Evolutionary conservation across 53 echinoderm and acorn worm species (phyloP), one percentile per base, ranked within the genome.

Genomic region (Patiria pectinifera): DNA sequence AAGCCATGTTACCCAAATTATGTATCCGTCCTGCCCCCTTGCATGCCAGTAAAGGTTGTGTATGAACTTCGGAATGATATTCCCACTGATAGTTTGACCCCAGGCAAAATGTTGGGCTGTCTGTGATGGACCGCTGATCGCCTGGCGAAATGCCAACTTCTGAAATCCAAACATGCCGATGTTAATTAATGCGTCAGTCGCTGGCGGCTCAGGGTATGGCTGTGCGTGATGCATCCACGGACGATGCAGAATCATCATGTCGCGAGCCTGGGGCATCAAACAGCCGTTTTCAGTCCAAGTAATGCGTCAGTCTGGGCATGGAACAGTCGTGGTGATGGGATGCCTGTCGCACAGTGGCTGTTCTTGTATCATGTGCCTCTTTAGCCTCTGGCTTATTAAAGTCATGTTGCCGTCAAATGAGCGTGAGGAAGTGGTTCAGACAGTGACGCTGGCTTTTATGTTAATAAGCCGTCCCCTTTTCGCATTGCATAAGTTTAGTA

Each of bases 181-280:
- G 74, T 53, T 86, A 86, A 86, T 71, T 71, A 86, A 86, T 86
- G 86, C 47, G 4, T 24, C 85, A 85, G 85, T 66, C 45, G 85
- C 85, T 69, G 47, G 35, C 69, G 19, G 8, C 47, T 16, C 6
- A 6, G 53, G 8, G 53, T 53, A 45, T 25, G 83, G 44, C 18
- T 19, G 21, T 43, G 11, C 23, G 19, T 14, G 12, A 35, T 35
- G 16, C 21, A 62, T 59, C 18, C 35, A 44, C 66, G 45, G 45
- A 44, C 6, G 44, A 69, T 35, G 45, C 6, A 46, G 35, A 66
- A 72, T 45, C 48, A 86, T 74, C 23, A 72, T 72, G 86, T 74
- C 48, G n/a, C 72, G 59, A 9, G 86, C 86, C 62, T 14, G 47
- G 48, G 86, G 86, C 86, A 23, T 0, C 12, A 86, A 86, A 71